Evolutionary conservation across 2,113 vertebrate genomes (phyloP).

Genomic region (Istiophorus platypterus): DNA sequence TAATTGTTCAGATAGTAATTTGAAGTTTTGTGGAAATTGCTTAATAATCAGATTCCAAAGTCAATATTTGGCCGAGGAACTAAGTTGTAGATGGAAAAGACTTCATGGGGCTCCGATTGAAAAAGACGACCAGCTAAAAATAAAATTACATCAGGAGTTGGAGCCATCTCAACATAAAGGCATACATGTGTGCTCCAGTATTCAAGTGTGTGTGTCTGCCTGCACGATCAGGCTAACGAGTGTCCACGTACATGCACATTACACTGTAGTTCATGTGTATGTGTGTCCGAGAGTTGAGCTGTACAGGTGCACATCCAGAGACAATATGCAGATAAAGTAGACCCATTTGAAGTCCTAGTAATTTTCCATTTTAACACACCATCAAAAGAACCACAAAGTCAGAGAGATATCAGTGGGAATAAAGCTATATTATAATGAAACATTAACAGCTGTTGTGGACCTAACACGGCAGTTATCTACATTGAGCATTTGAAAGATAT

Average conservation of each 20-base stretch:
- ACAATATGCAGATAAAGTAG: slow-evolving; percentile 45
- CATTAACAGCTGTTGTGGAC: slow-evolving; percentile 73
- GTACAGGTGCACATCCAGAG: slow-evolving; percentile 52
- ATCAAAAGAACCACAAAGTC: slow-evolving; percentile 67
- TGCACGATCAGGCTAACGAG: background rate
- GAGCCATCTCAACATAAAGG: slow-evolving; percentile 57
- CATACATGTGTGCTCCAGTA: background rate
- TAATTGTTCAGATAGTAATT: slow-evolving; percentile 86
- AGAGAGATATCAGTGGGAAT: slow-evolving; percentile 59
- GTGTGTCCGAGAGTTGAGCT: background rate
- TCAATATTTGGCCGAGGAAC: slow-evolving; percentile 83
- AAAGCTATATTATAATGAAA: slow-evolving; percentile 63
- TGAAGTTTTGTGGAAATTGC: slow-evolving; percentile 86
- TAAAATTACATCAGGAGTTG: slow-evolving; percentile 62
- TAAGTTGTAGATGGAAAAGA: slow-evolving; percentile 79
- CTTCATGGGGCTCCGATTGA: slow-evolving; percentile 68
- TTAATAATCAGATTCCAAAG: slow-evolving; percentile 88
- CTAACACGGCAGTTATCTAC: slow-evolving; percentile 68
- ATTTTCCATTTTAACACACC: slow-evolving; percentile 56
- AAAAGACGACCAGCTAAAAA: slow-evolving; percentile 64
- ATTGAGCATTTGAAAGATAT: slow-evolving; percentile 83
- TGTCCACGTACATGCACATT: background rate
- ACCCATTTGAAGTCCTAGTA: slow-evolving; percentile 50
- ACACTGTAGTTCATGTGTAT: background rate
- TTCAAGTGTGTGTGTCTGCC: slow-evolving; percentile 16